Base-by-base conservation (phyloP, 2,888 invertebrate genomes). In the Cataglyphis altisquamis region DNA sequence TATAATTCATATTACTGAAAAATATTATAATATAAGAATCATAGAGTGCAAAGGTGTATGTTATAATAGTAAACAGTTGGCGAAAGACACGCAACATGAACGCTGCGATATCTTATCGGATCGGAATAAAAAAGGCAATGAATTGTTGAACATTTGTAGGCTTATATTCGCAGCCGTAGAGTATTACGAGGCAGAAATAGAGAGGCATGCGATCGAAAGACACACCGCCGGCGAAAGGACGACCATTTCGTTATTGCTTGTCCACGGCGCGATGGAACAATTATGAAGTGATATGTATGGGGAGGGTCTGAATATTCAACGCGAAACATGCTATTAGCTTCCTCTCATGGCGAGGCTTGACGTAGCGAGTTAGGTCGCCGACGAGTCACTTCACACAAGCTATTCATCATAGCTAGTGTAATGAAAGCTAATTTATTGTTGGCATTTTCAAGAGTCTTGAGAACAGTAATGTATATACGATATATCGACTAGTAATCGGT, bases 281-380 rank as follows among this genome's bases (percentile, higher is more conserved):
- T 89, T 88, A 89, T 84, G 84, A 84, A 87, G 83, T 74, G 83
- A 83, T 85, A 82, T 66, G 82, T 83, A 87, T 82, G 83, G 72
- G 67, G 83, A 74, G 72, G 83, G 39, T 73, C 88, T 92, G 92
- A 92, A 92, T 92, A 92, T 92, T 91, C 92, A 92, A 90, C 89
- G n/a, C 52, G 87, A 86, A 84, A 87, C 88, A 88, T 83, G 86
- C 77, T 87, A 89, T 90, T 89, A 88, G 86, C 87, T 89, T 67
- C 84, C 86, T 89, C 88, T 89, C 84, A 74, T 84, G 55, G 75
- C 52, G 66, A 67, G 81, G 48, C 64, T 75, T 63, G 83, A 84
- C 82, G 77, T 85, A 66, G 80, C 82, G 73, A 78, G 77, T 77
- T 87, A 83, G 81, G 45, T 67, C 48, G 78, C 52, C 75, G 74